Evolutionary conservation across 2,888 invertebrate species (phyloP).

Genomic region (Pteria penguin): DNA sequence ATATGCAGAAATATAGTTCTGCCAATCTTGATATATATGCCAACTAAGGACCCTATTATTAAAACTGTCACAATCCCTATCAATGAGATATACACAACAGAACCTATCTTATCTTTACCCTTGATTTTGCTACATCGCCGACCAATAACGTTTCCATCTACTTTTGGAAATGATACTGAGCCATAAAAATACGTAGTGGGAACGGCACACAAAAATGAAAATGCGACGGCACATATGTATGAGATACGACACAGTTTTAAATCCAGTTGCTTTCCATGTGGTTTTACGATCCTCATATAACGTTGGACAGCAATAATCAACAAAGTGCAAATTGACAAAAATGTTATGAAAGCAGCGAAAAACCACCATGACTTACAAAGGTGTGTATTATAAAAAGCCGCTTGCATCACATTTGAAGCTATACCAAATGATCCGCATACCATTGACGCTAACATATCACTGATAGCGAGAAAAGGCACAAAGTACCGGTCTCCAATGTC

Average conservation of each 20-base stretch:
- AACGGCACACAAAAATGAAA: not conserved
- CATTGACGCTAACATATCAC: conserved; percentile 3
- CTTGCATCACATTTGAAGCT: not conserved
- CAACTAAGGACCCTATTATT: not conserved
- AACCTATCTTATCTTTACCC: not conserved
- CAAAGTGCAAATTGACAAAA: not conserved
- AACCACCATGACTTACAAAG: conserved; percentile 24
- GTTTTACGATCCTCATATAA: not conserved
- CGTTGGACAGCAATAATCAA: conserved; percentile 21
- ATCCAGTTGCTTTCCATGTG: not conserved
- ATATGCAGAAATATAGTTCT: conserved; percentile 11
- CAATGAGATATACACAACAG: not conserved
- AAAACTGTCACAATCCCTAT: not conserved
- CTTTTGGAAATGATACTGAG: conserved; percentile 1
- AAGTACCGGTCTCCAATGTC: conserved; percentile 18
- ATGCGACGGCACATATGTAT: not conserved
- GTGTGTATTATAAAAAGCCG: not conserved
- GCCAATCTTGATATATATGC: conserved; percentile 14
- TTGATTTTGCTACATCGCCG: conserved; percentile 10
- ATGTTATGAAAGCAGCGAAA: not conserved
- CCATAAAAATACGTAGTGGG: conserved; percentile 25
- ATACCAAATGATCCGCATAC: conserved; percentile 1
- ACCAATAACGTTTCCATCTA: not conserved
- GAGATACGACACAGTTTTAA: not conserved
- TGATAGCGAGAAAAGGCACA: conserved; percentile 8